Base-by-base conservation (phyloP, 2,888 invertebrate genomes). In the Trissolcus japonicus region DNA sequence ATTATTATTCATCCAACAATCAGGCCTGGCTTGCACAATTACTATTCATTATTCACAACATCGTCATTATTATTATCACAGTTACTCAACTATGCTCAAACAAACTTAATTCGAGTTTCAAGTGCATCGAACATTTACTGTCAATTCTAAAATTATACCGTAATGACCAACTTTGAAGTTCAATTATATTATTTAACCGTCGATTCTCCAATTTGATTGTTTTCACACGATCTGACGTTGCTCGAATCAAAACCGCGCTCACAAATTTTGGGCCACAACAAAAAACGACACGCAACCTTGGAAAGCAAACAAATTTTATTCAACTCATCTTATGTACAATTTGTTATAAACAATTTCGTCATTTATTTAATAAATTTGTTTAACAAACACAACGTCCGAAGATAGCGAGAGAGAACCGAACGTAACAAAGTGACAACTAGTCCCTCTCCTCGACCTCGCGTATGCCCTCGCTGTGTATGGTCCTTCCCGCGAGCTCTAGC, bases 391-490 rank as follows among this genome's bases (percentile, higher is more conserved):
- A 35, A 35, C 35, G 16, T 46, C 46, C 25, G 25, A 4, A 25
- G 1, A 41, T 2, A 43, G n/a, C 11, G 4, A 43, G 3, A 17
- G 19, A 51, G 14, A 17, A 51, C 51, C 9, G 14, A 51, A 19
- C 11, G 14, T 9, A 17, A 7, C n/a, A 51, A 51, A 25, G 35
- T 21, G n/a, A 50, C 29, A 17, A 53, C 41, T n/a, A 69, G 11
- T 74, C 62, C 11, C 48, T 53, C n/a, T 74, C 74, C 1, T 74
- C 74, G 4, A 74, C 21, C 17, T 94, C 94, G 73, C 95, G 90
- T n/a, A 95, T 88, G 0, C 96, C 97, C 53, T 97, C 97, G 85
- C 97, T 97, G 88, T 95, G 94, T 82, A 94, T 92, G 74, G 93
- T 92, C 81, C 93, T 93, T 1, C 97, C 97, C 1, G 95, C 92